These are phyloP conservation scores for Sepiola atlantica DNA, from an alignment of 2,888 invertebrate genomes.

Conservation along the genomic window DNA sequence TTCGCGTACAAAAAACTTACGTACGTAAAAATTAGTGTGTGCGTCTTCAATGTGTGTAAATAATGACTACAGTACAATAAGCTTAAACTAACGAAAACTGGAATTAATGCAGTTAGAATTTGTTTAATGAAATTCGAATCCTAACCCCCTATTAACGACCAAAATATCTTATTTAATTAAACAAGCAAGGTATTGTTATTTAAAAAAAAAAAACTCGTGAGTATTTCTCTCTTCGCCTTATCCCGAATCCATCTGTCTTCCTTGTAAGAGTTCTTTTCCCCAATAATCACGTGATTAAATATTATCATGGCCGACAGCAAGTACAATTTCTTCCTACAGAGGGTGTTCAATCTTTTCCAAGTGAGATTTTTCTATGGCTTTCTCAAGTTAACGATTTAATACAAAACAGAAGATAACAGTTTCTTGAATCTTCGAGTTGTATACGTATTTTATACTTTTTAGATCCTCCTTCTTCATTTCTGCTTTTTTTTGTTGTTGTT, in stretches of 20 bases:
- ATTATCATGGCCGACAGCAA: neutral
- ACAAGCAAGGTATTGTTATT: neutral
- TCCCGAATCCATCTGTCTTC: neutral
- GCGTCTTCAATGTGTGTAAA: too few species aligned
- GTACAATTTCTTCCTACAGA: neutral
- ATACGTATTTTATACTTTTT: neutral
- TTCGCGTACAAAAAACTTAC: too few species aligned
- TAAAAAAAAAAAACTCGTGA: neutral
- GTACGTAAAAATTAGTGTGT: too few species aligned
- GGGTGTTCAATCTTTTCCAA: neutral
- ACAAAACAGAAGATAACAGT: neutral
- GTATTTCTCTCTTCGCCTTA: neutral
- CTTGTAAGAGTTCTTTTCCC: neutral
- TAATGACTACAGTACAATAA: too few species aligned
- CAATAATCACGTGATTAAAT: neutral
- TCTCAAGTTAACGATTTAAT: neutral
- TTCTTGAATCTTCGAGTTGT: neutral
- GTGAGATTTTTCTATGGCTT: neutral
- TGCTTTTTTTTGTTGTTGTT: too few species aligned
- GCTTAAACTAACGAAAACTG: too few species aligned
- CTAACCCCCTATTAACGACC: too few species aligned
- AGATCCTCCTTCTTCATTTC: neutral
- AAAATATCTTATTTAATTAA: neutral
- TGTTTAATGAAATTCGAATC: too few species aligned
- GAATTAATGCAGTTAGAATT: too few species aligned